Percentiles rank a stretch among this genome's conserved stretches.
phyloP scores from a whole-genome alignment of 2,113 vertebrate species.

The Microtus richardsoni region DNA sequence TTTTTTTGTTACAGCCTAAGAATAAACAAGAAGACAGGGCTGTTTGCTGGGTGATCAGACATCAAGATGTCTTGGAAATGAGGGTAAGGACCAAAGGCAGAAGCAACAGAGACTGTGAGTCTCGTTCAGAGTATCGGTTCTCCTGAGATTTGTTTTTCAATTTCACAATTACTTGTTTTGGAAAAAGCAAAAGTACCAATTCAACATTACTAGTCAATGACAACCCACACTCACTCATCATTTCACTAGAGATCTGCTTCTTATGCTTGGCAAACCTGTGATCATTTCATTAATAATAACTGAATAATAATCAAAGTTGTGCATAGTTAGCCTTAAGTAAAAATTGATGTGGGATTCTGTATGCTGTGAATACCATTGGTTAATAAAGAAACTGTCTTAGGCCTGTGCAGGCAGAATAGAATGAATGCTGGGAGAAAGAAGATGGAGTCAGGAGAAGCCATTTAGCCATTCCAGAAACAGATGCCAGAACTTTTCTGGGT shows the following conservation, averaged over 20 bases:
- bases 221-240: not conserved
- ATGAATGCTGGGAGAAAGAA: too few species aligned
- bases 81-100: not conserved
- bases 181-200: not conserved
- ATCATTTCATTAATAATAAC: not conserved
- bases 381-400: too few species aligned
- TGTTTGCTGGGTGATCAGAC: not conserved
- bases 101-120: not conserved
- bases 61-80: not conserved
- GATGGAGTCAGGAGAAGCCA: too few species aligned
- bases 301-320: not conserved
- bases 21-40: not conserved
- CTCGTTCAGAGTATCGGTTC: not conserved
- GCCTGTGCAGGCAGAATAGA: too few species aligned
- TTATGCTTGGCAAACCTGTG: not conserved
- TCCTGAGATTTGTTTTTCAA: not conserved
- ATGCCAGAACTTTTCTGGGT: too few species aligned
- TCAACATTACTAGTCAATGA: not conserved
- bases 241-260: not conserved
- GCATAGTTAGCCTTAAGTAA: not conserved
- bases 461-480: too few species aligned
- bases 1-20: not conserved
- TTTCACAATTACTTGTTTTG: not conserved
- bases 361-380: too few species aligned
- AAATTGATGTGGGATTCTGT: too few species aligned